Evolutionary conservation across 2,888 invertebrate species (phyloP).

Genomic region (Andrena camellia): DNA sequence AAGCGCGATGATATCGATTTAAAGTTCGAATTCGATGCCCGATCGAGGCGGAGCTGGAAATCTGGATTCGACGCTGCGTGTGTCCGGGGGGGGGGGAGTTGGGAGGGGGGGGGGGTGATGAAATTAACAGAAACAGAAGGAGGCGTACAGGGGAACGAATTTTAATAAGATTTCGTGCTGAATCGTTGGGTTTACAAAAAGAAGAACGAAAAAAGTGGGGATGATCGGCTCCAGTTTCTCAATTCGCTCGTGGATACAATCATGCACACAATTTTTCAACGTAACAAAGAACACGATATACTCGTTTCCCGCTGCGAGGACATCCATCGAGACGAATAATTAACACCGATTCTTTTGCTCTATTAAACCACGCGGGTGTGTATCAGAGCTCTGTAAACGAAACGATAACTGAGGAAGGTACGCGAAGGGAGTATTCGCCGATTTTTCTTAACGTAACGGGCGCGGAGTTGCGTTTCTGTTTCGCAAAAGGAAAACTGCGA

Average conservation of each 20-base stretch:
- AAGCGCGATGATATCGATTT: background rate
- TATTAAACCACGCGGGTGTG: too few species aligned
- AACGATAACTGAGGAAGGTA: background rate
- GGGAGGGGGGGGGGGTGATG: slow-evolving; percentile 51
- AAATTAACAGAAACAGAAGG: slow-evolving; percentile 55
- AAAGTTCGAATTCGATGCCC: slow-evolving; percentile 3
- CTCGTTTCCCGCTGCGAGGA: slow-evolving; percentile 43
- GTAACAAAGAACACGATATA: slow-evolving; percentile 41
- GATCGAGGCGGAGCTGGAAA: background rate
- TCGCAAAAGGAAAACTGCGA: background rate
- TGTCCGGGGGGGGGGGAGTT: too few species aligned
- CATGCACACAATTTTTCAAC: slow-evolving; percentile 75
- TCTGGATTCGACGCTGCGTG: slow-evolving; percentile 61
- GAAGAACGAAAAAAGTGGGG: slow-evolving; percentile 4
- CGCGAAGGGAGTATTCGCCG: background rate
- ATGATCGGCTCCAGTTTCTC: slow-evolving; percentile 37
- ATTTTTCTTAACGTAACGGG: background rate
- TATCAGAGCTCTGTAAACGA: background rate
- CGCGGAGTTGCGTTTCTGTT: too few species aligned
- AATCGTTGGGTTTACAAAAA: slow-evolving; percentile 63
- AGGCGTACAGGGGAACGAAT: slow-evolving; percentile 63
- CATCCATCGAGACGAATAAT: slow-evolving; percentile 14
- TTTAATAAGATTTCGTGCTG: slow-evolving; percentile 79
- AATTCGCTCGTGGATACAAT: slow-evolving; percentile 60
- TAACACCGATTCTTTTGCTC: too few species aligned